Evolutionary conservation across 30 jellyfish, hydroid and myxozoan genomes (phyloP).

Genomic region (Aurelia aurita complex sp. Pacific): DNA sequence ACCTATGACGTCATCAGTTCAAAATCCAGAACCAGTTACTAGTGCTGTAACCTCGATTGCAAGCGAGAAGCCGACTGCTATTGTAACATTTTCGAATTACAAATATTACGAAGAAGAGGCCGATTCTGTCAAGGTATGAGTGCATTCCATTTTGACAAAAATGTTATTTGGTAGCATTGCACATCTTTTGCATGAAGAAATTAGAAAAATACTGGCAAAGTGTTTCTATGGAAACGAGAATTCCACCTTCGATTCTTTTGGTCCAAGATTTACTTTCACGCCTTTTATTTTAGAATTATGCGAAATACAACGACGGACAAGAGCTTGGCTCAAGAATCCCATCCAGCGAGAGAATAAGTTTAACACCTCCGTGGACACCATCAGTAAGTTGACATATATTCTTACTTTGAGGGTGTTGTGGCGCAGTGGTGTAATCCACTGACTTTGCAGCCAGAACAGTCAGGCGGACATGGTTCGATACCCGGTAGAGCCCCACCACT

Average conservation of each 20-base stretch:
- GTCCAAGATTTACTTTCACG: too few relatives aligned
- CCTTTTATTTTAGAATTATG: slow-evolving; percentile 51
- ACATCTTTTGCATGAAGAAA: too few relatives aligned
- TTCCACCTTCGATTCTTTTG: too few relatives aligned
- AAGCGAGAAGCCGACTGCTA: slow-evolving; percentile 20
- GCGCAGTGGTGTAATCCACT: too few relatives aligned
- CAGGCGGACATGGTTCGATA: too few relatives aligned
- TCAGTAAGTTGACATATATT: slow-evolving; percentile 23
- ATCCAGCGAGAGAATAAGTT: slow-evolving; percentile 83
- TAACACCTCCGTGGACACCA: slow-evolving; percentile 92
- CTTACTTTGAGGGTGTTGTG: too few relatives aligned
- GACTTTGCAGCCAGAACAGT: too few relatives aligned
- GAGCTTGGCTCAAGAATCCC: slow-evolving; percentile 97
- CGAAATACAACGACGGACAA: slow-evolving; percentile 57
- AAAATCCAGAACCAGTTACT: neutral
- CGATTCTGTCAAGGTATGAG: slow-evolving; percentile 72
- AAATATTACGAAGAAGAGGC: slow-evolving; percentile 43
- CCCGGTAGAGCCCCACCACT: too few relatives aligned
- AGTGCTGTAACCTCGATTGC: slow-evolving; percentile 33
- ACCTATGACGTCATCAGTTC: slow-evolving; percentile 37
- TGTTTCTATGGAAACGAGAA: too few relatives aligned
- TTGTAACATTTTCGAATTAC: slow-evolving; percentile 35
- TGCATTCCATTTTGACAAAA: too few relatives aligned
- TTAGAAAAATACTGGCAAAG: too few relatives aligned
- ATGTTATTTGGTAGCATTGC: too few relatives aligned